These are phyloP conservation scores for Gymnopithys bicolor DNA, from an alignment of 2,797 vertebrate genomes.

Conservation along the genomic window DNA sequence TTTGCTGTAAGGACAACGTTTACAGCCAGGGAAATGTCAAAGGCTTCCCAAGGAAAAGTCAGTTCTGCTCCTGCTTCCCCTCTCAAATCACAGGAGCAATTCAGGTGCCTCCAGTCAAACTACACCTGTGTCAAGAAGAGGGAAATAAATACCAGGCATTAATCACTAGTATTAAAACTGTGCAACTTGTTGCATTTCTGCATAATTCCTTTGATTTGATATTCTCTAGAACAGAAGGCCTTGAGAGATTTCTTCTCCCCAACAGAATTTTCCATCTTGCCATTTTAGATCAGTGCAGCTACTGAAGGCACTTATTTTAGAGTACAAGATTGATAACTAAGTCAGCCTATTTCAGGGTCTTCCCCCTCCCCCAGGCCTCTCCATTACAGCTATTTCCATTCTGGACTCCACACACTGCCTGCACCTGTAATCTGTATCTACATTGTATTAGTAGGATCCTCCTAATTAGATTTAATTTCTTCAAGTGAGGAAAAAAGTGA, in stretches of 20 bases:
- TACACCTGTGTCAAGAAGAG: neutral
- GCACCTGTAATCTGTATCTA: slow-evolving; percentile 10
- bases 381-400: slow-evolving; percentile 18
- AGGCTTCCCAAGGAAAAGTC: slow-evolving; percentile 23
- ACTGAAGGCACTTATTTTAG: neutral
- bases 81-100: neutral
- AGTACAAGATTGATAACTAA: neutral
- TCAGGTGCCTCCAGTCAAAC: neutral
- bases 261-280: neutral
- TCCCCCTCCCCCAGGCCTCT: neutral
- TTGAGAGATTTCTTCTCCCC: neutral
- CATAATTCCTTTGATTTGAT: neutral
- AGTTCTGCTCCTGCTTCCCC: neutral
- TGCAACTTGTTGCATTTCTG: neutral
- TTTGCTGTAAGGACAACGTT: slow-evolving; percentile 2
- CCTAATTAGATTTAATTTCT: slow-evolving; percentile 49
- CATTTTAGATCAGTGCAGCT: neutral
- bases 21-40: slow-evolving; percentile 38
- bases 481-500: slow-evolving; percentile 20
- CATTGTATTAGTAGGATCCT: slow-evolving; percentile 2
- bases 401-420: neutral
- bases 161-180: neutral
- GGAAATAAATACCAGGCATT: neutral
- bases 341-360: neutral
- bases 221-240: neutral